These are phyloP conservation scores for Leptinotarsa peninsularis DNA, from an alignment of 2,888 invertebrate genomes.

Conservation along the genomic window DNA sequence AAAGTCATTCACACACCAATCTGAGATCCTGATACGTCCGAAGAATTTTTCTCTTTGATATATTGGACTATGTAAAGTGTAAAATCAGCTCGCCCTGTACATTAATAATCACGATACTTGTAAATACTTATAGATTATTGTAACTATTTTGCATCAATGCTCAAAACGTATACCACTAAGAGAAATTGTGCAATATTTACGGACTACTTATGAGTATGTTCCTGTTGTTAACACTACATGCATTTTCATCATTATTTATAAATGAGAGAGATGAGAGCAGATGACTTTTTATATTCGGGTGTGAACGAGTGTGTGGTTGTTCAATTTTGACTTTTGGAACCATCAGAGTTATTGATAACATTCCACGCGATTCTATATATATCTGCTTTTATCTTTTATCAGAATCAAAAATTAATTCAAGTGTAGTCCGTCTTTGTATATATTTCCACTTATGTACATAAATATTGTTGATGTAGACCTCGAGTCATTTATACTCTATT, in stretches of 20 bases:
- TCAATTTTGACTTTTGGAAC: too few relatives aligned
- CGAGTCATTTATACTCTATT: constrained; percentile 11
- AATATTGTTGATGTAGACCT: constrained; percentile 46
- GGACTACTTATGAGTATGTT: background rate
- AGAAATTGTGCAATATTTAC: constrained; percentile 45
- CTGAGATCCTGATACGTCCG: too few relatives aligned
- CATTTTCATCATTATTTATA: background rate
- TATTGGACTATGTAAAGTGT: constrained; percentile 23
- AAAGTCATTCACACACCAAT: too few relatives aligned
- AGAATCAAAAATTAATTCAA: background rate
- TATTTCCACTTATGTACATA: constrained; percentile 48
- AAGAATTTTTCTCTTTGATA: background rate
- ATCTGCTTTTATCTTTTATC: background rate
- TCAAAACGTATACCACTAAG: constrained; percentile 44
- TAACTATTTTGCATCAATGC: constrained; percentile 37
- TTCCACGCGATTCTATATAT: background rate
- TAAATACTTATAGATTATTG: constrained; percentile 31
- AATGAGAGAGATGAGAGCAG: background rate
- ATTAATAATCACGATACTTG: constrained; percentile 30
- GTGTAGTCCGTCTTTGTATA: background rate
- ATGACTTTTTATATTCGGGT: background rate
- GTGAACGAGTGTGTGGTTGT: too few relatives aligned
- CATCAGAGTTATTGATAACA: too few relatives aligned
- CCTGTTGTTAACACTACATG: background rate
- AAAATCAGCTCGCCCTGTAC: constrained; percentile 26